Conservation (phyloP, 2,113 vertebrate species). For the Anas platyrhynchos region DNA sequence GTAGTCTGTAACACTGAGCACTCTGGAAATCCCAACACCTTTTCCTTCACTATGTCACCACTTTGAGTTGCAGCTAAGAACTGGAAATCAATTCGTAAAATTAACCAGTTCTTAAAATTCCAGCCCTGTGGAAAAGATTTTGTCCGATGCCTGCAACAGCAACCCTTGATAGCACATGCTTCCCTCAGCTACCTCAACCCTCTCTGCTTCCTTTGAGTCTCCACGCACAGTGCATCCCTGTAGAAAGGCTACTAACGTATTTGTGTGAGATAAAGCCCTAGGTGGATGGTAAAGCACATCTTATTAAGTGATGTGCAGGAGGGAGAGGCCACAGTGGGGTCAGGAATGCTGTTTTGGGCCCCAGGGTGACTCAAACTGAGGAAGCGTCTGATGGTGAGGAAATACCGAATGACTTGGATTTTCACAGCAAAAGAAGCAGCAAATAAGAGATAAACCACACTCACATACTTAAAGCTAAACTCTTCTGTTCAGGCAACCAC, state of each 20-base stretch:
- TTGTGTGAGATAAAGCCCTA: fast-evolving
- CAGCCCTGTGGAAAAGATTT: not conserved
- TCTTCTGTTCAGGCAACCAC: not conserved
- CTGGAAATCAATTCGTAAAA: not conserved
- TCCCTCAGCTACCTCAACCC: not conserved
- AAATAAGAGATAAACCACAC: not conserved
- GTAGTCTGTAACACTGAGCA: not conserved
- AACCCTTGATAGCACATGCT: not conserved
- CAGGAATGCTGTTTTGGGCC: not conserved
- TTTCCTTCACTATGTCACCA: not conserved
- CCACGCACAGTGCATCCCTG: fast-evolving
- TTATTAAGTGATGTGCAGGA: not conserved
- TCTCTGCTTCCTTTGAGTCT: not conserved
- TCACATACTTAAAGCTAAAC: not conserved
- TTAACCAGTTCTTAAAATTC: not conserved
- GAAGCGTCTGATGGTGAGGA: not conserved
- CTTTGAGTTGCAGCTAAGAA: not conserved
- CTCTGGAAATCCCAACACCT: not conserved
- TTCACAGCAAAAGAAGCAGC: not conserved
- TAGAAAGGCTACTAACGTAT: not conserved
- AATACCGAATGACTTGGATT: not conserved
- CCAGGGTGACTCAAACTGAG: fast-evolving
- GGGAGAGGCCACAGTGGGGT: not conserved
- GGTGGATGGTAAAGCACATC: not conserved
- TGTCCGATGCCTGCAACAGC: not conserved